Evolutionary conservation across 2,797 vertebrate genomes (phyloP).

Genomic region (Pseudochromis fuscus): DNA sequence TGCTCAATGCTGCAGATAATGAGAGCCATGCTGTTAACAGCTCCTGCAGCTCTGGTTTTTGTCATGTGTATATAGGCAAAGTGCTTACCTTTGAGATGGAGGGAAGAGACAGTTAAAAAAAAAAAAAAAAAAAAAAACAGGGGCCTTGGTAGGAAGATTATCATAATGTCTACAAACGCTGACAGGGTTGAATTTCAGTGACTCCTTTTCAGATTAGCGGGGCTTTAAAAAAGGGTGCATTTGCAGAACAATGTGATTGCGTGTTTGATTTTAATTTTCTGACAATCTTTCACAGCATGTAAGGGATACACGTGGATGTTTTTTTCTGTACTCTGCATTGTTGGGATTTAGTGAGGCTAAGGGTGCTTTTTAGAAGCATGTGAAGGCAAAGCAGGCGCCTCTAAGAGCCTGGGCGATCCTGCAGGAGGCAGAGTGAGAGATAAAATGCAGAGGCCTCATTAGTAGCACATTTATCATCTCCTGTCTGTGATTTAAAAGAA

Average conservation of each 20-base stretch:
- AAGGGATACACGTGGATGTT: conserved; percentile 70
- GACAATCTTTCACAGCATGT: conserved; percentile 81
- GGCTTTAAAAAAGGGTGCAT: conserved; percentile 76
- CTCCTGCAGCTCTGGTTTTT: conserved; percentile 82
- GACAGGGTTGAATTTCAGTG: conserved; percentile 84
- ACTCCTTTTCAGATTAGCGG: conserved; percentile 80
- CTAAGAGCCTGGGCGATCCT: conserved; percentile 72
- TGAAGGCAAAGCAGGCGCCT: conserved; percentile 69
- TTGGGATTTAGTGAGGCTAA: conserved; percentile 74
- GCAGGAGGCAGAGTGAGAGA: conserved; percentile 79
- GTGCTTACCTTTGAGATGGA: conserved; percentile 82
- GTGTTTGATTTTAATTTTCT: conserved; percentile 87
- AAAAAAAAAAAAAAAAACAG: conserved; percentile 59
- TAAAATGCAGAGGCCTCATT: conserved; percentile 86
- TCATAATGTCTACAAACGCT: conserved; percentile 87
- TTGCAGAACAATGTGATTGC: conserved; percentile 84
- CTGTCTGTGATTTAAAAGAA: conserved; percentile 89
- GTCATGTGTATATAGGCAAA: conserved; percentile 84
- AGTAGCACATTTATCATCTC: conserved; percentile 89
- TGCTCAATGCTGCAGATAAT: conserved; percentile 87
- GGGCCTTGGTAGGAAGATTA: conserved; percentile 77
- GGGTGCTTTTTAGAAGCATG: conserved; percentile 72
- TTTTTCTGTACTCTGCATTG: conserved; percentile 70
- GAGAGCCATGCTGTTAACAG: conserved; percentile 84
- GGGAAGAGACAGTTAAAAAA: conserved; percentile 60